Evolutionary conservation across 2,797 vertebrate species (phyloP), one percentile per base, ranked within the genome.

Genomic region (Microctenopoma steveboyesi): DNA sequence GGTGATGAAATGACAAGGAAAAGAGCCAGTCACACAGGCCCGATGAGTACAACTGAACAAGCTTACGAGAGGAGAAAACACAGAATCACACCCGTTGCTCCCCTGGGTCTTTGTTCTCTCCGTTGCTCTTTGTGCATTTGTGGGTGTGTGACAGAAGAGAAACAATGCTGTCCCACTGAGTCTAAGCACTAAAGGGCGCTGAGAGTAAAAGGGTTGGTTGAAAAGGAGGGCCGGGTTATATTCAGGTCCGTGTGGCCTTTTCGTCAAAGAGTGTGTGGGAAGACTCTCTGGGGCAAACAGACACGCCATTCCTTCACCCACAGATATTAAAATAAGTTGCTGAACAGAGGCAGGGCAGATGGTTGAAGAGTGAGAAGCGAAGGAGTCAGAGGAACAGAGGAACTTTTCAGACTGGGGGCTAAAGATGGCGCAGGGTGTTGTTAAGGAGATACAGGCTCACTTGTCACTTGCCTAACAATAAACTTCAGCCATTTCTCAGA

Each of bases 221-320:
- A 81, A 85, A 85, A 79, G 84, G 69, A 81, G 86, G 83, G 83
- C 28, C 61, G 81, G 81, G 79, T 73, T 18, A 70, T 69, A 87
- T 91, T 87, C 76, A 91, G 67, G 52, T 66, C 77, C n/a, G 61
- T 84, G 82, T 75, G 81, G 82, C 81, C 81, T 79, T 82, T 82
- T 72, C 73, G 73, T 80, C 69, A 63, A 79, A 75, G 69, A 76
- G 58, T 51, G 83, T 89, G 91, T 92, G 92, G 88, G 91, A 92
- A 92, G 90, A 86, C 81, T 84, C 72, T 74, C 70, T 15, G 76
- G 74, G 79, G 71, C 70, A 72, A 69, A 73, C 76, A 88, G 84
- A 87, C 89, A 86, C 76, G 33, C 87, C 89, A 89, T 88, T 84
- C 64, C 88, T 82, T 89, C 79, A 86, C 84, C 80, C 83, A 76